phyloP scores from a whole-genome alignment of 2,888 invertebrate species.

The Rotaria magnacalcarata region DNA sequence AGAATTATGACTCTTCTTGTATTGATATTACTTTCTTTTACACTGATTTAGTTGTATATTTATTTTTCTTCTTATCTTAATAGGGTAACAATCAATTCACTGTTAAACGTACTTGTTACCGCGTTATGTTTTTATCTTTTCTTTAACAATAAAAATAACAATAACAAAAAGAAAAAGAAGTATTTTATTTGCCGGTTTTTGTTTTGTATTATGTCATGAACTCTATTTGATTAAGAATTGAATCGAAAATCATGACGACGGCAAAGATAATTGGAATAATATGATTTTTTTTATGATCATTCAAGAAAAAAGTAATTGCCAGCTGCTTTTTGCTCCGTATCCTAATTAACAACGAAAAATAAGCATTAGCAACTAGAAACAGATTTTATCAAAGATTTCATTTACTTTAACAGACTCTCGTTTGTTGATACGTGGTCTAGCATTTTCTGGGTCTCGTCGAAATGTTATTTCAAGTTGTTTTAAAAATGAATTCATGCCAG shows the following conservation, averaged over 20 bases:
- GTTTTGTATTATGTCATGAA: no score
- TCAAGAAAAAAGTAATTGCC: conserved; percentile 47
- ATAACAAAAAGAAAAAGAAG: background rate
- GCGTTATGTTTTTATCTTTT: background rate
- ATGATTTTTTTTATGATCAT: background rate
- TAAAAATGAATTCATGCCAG: conserved; percentile 96
- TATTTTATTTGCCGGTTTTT: background rate
- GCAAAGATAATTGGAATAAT: background rate
- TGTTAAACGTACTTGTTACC: background rate
- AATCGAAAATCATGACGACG: background rate
- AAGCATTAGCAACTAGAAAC: background rate
- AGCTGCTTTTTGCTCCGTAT: conserved; percentile 44
- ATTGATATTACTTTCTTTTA: background rate
- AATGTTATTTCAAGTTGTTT: conserved; percentile 92
- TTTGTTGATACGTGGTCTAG: conserved; percentile 94
- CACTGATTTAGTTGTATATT: background rate
- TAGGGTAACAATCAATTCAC: background rate
- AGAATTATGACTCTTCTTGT: no score
- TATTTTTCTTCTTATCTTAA: background rate
- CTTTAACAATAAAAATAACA: conserved; percentile 24
- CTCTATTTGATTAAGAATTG: background rate
- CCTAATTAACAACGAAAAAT: conserved; percentile 38
- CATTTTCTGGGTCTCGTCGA: conserved; percentile 95
- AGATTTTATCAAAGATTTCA: conserved; percentile 20
- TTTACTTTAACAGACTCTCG: conserved; percentile 82